A percentile compares a stretch with the other conserved stretches of the same genome.
These are phyloP conservation scores for Leptinotarsa tumamoca DNA, from an alignment of 2,888 invertebrate genomes.

Conservation along the genomic window DNA sequence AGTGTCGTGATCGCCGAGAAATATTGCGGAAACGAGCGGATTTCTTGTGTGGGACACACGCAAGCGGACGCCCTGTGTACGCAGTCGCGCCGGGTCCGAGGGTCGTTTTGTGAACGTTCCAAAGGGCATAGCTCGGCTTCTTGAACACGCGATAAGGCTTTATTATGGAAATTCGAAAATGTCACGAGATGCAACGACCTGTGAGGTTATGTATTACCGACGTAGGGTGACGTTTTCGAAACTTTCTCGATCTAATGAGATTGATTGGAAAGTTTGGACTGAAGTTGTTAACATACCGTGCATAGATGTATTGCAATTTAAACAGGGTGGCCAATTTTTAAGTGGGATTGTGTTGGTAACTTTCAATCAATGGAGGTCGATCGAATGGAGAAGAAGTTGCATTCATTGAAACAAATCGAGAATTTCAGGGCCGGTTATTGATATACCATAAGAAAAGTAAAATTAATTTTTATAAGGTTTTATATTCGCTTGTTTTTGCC, in stretches of 20 bases:
- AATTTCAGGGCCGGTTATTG: no score
- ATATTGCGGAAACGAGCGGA: slow-evolving; percentile 63
- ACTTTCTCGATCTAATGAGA: background rate
- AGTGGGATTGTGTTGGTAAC: no score
- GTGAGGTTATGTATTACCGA: slow-evolving; percentile 39
- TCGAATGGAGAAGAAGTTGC: no score
- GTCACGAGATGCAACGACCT: slow-evolving; percentile 50
- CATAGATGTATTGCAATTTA: no score
- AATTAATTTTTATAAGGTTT: no score
- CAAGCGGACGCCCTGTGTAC: slow-evolving; percentile 52
- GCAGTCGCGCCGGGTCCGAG: slow-evolving; percentile 48
- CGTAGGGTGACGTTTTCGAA: slow-evolving; percentile 2
- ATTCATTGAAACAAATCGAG: no score
- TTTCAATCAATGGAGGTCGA: no score
- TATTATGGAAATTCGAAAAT: slow-evolving; percentile 56
- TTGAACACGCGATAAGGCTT: slow-evolving; percentile 56
- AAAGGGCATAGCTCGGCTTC: slow-evolving; percentile 46
- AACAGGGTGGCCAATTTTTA: no score
- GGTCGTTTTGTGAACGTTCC: slow-evolving; percentile 41
- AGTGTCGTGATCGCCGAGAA: slow-evolving; percentile 62
- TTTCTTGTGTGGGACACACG: slow-evolving; percentile 62
- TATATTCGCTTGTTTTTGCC: no score
- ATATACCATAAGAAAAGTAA: no score
- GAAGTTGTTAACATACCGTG: background rate
- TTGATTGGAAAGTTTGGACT: background rate